Conservation (phyloP, 2,888 invertebrate genomes). For the Callyntrura guangdongensis region DNA sequence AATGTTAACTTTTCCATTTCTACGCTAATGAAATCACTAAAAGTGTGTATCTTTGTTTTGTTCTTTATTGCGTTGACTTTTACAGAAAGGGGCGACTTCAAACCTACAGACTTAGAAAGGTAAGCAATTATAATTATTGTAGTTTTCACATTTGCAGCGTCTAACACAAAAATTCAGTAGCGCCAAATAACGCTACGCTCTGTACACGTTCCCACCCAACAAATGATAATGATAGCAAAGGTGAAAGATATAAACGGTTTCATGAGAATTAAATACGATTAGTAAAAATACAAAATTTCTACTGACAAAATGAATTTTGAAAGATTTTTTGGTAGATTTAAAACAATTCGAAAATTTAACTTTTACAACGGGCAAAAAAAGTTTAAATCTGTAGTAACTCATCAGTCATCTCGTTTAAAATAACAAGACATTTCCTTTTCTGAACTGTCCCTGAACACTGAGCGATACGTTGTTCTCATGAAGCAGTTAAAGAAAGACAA, state of each 20-base stretch:
- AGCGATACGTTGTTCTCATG: not conserved
- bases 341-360: no score
- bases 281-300: no score
- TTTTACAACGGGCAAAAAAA: not conserved
- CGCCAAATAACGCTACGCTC: not conserved
- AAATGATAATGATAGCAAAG: not conserved
- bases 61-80: conserved; percentile 84
- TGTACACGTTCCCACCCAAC: no score
- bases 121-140: conserved; percentile 86
- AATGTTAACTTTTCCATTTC: conserved; percentile 41
- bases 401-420: no score
- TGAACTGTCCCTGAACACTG: no score
- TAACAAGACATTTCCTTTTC: no score
- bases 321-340: no score
- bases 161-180: not conserved
- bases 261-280: not conserved
- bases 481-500: not conserved
- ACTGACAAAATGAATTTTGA: not conserved
- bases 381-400: not conserved
- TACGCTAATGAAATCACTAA: conserved; percentile 62
- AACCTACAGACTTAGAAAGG: conserved; percentile 94
- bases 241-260: not conserved
- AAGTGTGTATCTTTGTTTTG: conserved; percentile 65
- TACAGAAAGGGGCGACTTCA: conserved; percentile 93
- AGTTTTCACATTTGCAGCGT: not conserved